Base-by-base conservation (phyloP, 2,888 invertebrate species). In the Stramonita haemastoma region DNA sequence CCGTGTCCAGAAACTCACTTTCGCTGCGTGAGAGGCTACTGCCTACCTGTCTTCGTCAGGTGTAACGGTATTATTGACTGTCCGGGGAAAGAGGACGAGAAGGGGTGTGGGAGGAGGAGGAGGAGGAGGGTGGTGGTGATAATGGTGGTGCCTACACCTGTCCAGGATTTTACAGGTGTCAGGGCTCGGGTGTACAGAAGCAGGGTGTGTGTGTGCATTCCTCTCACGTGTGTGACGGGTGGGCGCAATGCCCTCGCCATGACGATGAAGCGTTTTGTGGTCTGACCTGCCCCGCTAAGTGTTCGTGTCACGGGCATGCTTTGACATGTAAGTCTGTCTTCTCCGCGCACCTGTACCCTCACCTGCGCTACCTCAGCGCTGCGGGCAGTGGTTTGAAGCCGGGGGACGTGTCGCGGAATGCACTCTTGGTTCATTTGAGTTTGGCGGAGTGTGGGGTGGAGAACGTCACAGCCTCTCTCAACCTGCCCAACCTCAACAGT, bases 251-350 rank as follows among this genome's bases (percentile, higher is more conserved):
- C 34, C 79, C 79, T 15, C 17, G 15, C 34, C 13, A 34, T 34
- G 79, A 79, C 22, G 79, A 79, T 13, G 79, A 79, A 26, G 17
- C 32, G 79, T 79, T 34, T 15, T 79, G 79, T 34, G 34, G 19
- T 8, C 1, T 79, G 8, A 1, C 34, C 22, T 88, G 88, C n/a
- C 83, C 88, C 11, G 0, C 0, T 11, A 29, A 6, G 26, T 88
- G 88, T 34, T 6, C 26, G 22, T 88, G 88, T 29, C 34, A 56
- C 11, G 88, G 88, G 5, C 60, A 60, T 22, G 83, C 79, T 29
- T 57, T 88, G 15, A 34, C 13, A 13, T 88, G 88, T 34, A 17
- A 13, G 0, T 13, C 11, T 1, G 6, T 13, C 15, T 34, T 66
- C 32, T 5, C n/a, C 6, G 36, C 26, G 8, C 22, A 32, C 13